These are phyloP conservation scores for Pogona vitticeps DNA, from an alignment of 2,113 vertebrate genomes.

Conservation along the genomic window DNA sequence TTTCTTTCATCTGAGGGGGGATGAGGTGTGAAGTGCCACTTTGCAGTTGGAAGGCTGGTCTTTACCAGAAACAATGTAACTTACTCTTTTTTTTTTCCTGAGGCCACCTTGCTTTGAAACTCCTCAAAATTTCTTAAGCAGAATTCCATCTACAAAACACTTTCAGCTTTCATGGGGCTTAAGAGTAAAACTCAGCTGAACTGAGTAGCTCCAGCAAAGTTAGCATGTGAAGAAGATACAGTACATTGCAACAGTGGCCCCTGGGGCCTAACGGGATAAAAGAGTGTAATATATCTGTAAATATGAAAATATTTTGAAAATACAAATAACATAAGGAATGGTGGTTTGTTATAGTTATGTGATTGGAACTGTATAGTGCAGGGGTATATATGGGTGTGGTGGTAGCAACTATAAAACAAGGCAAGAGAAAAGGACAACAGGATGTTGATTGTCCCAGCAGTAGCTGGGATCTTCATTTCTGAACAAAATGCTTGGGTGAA, in stretches of 20 bases:
- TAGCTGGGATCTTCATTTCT: too few species aligned
- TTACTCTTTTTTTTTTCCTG: background rate
- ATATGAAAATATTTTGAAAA: background rate
- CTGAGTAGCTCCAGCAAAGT: background rate
- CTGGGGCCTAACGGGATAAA: background rate
- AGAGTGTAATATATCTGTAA: background rate
- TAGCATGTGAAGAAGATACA: background rate
- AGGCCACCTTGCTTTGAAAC: background rate
- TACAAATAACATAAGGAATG: too few species aligned
- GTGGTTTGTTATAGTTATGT: too few species aligned
- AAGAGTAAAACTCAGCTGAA: background rate
- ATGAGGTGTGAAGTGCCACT: constrained; percentile 20
- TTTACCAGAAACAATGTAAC: background rate
- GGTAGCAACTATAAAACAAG: too few species aligned
- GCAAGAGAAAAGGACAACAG: too few species aligned
- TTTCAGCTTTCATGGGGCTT: background rate
- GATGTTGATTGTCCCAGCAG: too few species aligned
- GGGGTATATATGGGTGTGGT: too few species aligned
- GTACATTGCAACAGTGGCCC: background rate
- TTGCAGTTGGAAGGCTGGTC: constrained; percentile 11
- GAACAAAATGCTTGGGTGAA: too few species aligned
- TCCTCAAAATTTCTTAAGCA: background rate
- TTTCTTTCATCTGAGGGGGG: constrained; percentile 15
- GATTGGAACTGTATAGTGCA: too few species aligned
- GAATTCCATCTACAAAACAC: background rate